Percentiles rank a stretch among this genome's conserved stretches.
Evolutionary conservation across 1,140 invertebrate species (phyloP).

Genomic region (Episyrphus balteatus): DNA sequence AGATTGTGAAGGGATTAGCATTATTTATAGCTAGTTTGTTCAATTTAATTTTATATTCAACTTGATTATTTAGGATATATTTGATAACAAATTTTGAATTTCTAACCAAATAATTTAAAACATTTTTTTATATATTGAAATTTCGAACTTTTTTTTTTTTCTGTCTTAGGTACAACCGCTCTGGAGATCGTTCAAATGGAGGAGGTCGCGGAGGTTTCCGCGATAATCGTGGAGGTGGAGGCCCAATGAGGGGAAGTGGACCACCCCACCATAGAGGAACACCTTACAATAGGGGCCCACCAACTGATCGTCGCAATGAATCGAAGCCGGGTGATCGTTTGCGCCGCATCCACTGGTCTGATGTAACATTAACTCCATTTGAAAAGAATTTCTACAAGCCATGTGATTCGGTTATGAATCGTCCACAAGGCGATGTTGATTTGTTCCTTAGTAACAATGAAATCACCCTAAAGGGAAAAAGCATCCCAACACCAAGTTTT

Average conservation of each 20-base stretch:
- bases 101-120: no score
- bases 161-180: neutral
- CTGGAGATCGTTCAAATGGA: neutral
- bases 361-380: slow-evolving; percentile 65
- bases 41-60: no score
- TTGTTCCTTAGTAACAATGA: slow-evolving; percentile 62
- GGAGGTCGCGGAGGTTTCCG: slow-evolving; percentile 8
- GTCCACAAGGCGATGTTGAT: slow-evolving; percentile 59
- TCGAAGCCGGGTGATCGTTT: slow-evolving; percentile 58
- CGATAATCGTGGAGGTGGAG: slow-evolving; percentile 17
- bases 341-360: slow-evolving; percentile 66
- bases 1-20: no score
- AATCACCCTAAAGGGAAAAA: slow-evolving; percentile 70
- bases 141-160: no score
- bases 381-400: slow-evolving; percentile 90
- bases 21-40: no score
- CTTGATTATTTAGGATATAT: no score
- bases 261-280: slow-evolving; percentile 30
- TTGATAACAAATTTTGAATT: no score
- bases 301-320: slow-evolving; percentile 35
- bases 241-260: slow-evolving; percentile 20
- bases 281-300: slow-evolving; percentile 38
- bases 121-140: no score
- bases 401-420: slow-evolving; percentile 56
- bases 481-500: slow-evolving; percentile 69